These are phyloP conservation scores for Ceyx margarethae DNA, from an alignment of 2,113 vertebrate species.

Conservation along the genomic window DNA sequence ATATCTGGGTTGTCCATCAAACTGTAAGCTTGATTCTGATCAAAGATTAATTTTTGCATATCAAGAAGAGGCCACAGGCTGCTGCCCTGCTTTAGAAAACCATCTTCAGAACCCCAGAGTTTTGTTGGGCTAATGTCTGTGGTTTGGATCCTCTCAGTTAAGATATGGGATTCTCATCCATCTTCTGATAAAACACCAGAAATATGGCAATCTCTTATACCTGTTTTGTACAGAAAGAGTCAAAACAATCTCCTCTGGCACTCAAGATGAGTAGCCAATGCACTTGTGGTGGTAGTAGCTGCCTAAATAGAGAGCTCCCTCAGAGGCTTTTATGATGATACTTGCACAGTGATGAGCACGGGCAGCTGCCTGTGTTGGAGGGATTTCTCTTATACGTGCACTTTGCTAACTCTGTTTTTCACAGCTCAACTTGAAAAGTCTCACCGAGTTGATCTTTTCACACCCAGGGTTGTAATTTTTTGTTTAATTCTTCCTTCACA, in stretches of 20 bases:
- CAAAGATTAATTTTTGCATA: not conserved
- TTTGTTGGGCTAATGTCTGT: not conserved
- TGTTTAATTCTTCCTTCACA: not conserved
- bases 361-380: not conserved
- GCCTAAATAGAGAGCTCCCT: not conserved
- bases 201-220: not conserved
- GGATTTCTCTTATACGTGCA: not conserved
- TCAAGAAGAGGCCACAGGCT: not conserved
- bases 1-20: not conserved
- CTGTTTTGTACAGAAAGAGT: not conserved
- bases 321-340: not conserved
- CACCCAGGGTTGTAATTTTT: not conserved
- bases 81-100: not conserved
- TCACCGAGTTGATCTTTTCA: not conserved
- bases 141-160: not conserved
- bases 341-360: rapidly evolving
- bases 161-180: not conserved
- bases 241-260: not conserved
- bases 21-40: not conserved
- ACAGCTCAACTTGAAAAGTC: not conserved
- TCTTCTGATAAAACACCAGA: not conserved
- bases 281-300: not conserved
- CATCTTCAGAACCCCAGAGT: not conserved
- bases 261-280: not conserved
- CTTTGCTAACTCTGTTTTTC: not conserved